A percentile compares a stretch with the other conserved stretches of the same genome.
These are phyloP conservation scores for Sebastes hubbsi DNA, from an alignment of 2,797 vertebrate species.

Conservation along the genomic window DNA sequence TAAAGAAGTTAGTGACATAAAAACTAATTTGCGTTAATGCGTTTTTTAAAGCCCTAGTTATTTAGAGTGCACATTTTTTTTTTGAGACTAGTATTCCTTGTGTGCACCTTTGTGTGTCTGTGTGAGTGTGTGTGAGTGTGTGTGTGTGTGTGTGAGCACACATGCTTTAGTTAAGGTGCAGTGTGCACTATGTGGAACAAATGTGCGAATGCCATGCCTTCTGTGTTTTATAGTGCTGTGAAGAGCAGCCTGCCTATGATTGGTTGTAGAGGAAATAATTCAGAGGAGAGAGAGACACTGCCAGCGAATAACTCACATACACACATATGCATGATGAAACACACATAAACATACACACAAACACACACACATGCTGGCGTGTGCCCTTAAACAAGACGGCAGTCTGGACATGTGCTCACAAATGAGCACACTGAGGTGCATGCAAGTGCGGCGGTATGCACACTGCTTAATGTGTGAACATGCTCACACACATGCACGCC, in stretches of 20 bases:
- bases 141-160: not conserved
- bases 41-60: too few species aligned
- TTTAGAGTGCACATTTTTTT: not conserved
- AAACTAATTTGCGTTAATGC: too few species aligned
- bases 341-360: not conserved
- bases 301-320: constrained; percentile 22
- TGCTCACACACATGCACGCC: constrained; percentile 3
- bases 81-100: not conserved
- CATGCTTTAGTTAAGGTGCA: not conserved
- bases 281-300: constrained; percentile 19
- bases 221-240: constrained; percentile 36
- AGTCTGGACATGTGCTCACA: not conserved
- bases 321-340: not conserved
- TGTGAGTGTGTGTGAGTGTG: not conserved
- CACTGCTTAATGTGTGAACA: not conserved
- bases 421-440: not conserved
- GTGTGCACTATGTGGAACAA: constrained; percentile 12
- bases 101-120: not conserved
- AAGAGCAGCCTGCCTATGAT: constrained; percentile 27
- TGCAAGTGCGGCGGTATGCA: not conserved
- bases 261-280: constrained; percentile 42
- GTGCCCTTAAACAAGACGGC: not conserved
- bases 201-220: constrained; percentile 2
- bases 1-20: too few species aligned
- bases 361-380: not conserved